Percentiles rank a stretch among this genome's conserved stretches.
These are phyloP conservation scores for Petaurus breviceps DNA, from an alignment of 2,113 vertebrate species.

Conservation along the genomic window DNA sequence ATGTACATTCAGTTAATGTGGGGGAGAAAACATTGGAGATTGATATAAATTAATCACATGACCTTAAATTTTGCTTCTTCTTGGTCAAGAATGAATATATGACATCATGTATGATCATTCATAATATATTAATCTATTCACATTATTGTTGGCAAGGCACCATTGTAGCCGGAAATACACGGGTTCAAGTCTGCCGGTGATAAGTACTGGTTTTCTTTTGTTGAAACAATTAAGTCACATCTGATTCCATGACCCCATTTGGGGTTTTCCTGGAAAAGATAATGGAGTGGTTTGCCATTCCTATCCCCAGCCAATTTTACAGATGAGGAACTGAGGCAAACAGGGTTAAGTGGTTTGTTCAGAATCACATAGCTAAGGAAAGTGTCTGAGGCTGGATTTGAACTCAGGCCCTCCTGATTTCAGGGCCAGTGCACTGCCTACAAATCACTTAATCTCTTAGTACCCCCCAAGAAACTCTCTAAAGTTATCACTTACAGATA, in stretches of 20 bases:
- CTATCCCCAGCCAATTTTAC: neutral
- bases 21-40: neutral
- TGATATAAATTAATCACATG: neutral
- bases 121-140: neutral
- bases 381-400: neutral
- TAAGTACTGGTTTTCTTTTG: neutral
- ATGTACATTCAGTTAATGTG: neutral
- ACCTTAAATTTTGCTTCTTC: neutral
- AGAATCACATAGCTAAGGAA: neutral
- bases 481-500: neutral
- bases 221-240: neutral
- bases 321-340: neutral
- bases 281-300: neutral
- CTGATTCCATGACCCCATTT: neutral
- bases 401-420: neutral
- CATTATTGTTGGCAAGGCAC: neutral
- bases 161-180: neutral
- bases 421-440: neutral
- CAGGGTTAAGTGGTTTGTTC: neutral
- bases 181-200: neutral
- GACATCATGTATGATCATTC: neutral
- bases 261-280: neutral
- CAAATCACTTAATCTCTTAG: neutral
- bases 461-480: neutral
- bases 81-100: neutral